Base-by-base conservation (phyloP, 1,140 invertebrate species). In the Anastatus disparis region DNA sequence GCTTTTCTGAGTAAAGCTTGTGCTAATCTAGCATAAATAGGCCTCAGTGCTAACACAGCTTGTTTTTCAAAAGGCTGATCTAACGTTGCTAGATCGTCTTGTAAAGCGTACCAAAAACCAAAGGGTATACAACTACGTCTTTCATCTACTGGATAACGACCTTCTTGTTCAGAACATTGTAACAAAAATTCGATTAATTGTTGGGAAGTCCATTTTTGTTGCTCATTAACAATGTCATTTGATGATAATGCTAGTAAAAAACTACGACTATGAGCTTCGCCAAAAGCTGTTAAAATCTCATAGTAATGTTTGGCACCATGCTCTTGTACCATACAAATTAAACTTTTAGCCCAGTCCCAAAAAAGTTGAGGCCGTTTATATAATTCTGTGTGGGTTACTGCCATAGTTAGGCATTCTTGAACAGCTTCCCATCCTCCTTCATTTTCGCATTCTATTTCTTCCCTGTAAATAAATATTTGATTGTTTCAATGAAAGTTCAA, bases 21-120 rank as follows among this genome's bases (percentile, higher is more conserved):
- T 3, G 89, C 87, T 20, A 94, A 78, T 38, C 88, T 82, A n/a
- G 88, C 82, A 77, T 93, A 94, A 62, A 93, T 87, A 0, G 91
- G 91, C 70, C 88, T 88, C 15, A 93, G 85, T 2, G 88, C 81
- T 1, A 83, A 56, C 4, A 88, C 65, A 7, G 89, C 85, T 44
- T 83, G 77, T 6, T 82, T 81, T 40, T 88, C 88, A 13, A 88
- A 74, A 0, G 87, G 87, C 10, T 82, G 73, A 27, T 89, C 88
- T 13, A 89, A 76, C 1, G 85, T 86, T 6, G 86, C 72, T 2
- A 92, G 82, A 71, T 92, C 89, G 75, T 94, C 93, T 87, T 97
- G 95, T 35, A 97, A 84, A 52, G 92, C 91, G 81, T 94, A 97
- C 96, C 96, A 98, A 82, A 97, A 95, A 1, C 92, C 91, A 83